These are phyloP conservation scores for Diaperis boleti DNA, from an alignment of 2,888 invertebrate genomes.

Conservation along the genomic window DNA sequence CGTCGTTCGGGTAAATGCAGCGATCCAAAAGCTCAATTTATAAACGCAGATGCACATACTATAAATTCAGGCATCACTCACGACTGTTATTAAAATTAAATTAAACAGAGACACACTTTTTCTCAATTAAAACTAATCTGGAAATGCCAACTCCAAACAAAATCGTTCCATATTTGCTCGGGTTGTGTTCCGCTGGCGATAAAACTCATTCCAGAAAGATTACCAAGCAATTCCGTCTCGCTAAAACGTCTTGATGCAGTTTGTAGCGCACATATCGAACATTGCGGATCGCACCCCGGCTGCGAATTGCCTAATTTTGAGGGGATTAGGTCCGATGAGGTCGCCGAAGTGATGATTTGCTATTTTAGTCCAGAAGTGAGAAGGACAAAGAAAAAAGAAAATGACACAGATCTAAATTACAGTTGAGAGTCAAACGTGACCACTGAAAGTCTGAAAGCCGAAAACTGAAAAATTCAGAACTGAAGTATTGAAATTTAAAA, in stretches of 20 bases:
- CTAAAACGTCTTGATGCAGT: conserved; percentile 10
- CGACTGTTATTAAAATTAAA: too few relatives aligned
- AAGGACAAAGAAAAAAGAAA: too few relatives aligned
- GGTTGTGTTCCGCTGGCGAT: conserved; percentile 1
- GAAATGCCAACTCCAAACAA: not conserved
- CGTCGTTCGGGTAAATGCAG: too few relatives aligned
- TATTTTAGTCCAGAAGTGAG: too few relatives aligned
- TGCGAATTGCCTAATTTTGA: conserved; percentile 26
- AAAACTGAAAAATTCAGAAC: too few relatives aligned
- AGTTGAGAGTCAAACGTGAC: too few relatives aligned
- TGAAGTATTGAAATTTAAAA: too few relatives aligned
- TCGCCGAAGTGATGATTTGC: not conserved
- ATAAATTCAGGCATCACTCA: too few relatives aligned
- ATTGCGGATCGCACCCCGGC: conserved; percentile 9
- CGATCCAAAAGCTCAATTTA: too few relatives aligned
- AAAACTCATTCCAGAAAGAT: conserved; percentile 10
- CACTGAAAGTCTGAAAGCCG: too few relatives aligned
- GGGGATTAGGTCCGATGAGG: conserved; percentile 14
- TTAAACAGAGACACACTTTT: not conserved
- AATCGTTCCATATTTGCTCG: not conserved
- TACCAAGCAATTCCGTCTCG: conserved; percentile 13
- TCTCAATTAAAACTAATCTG: not conserved
- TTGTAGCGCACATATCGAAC: conserved; percentile 7
- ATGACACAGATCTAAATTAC: too few relatives aligned
- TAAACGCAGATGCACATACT: too few relatives aligned